These are phyloP conservation scores for Pedionomus torquatus DNA, from an alignment of 2,113 vertebrate species.

Conservation along the genomic window DNA sequence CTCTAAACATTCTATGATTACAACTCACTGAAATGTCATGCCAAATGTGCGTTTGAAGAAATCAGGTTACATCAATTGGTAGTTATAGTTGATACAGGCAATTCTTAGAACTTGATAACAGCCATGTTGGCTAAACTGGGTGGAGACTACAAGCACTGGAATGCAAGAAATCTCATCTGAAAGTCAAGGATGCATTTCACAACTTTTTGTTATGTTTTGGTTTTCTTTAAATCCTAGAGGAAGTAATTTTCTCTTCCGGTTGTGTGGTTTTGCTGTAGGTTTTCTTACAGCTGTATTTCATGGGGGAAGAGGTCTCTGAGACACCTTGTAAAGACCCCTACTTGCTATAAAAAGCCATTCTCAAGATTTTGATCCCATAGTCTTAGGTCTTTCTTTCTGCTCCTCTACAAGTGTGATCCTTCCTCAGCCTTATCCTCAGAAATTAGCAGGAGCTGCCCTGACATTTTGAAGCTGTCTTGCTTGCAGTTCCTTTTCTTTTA, in stretches of 20 bases:
- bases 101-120: background rate
- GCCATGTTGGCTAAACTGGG: rapidly evolving
- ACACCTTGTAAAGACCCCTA: background rate
- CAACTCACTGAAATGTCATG: background rate
- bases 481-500: background rate
- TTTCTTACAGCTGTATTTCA: background rate
- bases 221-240: background rate
- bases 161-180: background rate
- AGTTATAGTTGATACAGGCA: background rate
- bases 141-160: background rate
- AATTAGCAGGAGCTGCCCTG: background rate
- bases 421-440: background rate
- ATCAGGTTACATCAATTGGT: rapidly evolving
- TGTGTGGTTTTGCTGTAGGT: background rate
- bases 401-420: background rate
- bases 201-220: background rate
- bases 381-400: background rate
- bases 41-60: background rate
- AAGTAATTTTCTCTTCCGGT: background rate
- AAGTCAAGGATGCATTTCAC: background rate
- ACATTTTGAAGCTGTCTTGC: background rate
- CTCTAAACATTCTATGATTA: too few relatives aligned
- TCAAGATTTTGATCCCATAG: background rate
- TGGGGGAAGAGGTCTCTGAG: background rate
- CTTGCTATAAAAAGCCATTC: background rate